A percentile compares a stretch with the other conserved stretches of the same genome.
phyloP scores from a whole-genome alignment of 2,888 invertebrate genomes.

The Agrilus cyanescens region DNA sequence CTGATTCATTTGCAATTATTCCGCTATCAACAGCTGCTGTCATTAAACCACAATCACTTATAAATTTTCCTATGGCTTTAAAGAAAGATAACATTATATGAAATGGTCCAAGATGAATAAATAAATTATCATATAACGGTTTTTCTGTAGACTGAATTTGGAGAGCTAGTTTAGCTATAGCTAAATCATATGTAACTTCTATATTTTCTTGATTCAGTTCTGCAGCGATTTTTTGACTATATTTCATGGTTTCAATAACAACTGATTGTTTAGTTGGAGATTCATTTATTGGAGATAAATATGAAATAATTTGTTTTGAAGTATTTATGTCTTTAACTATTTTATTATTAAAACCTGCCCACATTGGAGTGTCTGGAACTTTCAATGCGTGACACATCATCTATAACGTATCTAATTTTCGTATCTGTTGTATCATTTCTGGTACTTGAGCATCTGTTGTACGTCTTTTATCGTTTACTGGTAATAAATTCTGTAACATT shows the following conservation, averaged over 20 bases:
- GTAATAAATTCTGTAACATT: too few relatives aligned
- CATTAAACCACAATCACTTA: constrained; percentile 14
- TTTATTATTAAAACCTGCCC: too few relatives aligned
- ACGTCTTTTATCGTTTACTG: too few relatives aligned
- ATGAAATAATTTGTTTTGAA: too few relatives aligned
- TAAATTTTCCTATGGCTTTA: constrained; percentile 20
- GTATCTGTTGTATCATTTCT: constrained; percentile 13
- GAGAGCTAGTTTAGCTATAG: constrained; percentile 20
- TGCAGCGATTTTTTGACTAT: constrained; percentile 7
- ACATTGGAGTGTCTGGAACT: too few relatives aligned
- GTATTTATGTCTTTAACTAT: too few relatives aligned
- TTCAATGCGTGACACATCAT: too few relatives aligned
- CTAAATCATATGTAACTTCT: constrained; percentile 20
- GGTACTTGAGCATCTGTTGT: too few relatives aligned
- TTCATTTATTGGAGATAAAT: too few relatives aligned
- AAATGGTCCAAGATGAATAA: constrained; percentile 21
- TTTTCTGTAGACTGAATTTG: constrained; percentile 15
- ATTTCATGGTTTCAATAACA: constrained; percentile 9
- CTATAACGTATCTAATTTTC: constrained; percentile 5
- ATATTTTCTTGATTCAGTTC: constrained; percentile 11
- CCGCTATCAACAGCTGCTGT: constrained; percentile 15
- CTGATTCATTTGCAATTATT: constrained; percentile 19
- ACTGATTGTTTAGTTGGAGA: too few relatives aligned
- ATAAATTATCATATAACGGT: constrained; percentile 16
- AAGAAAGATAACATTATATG: constrained; percentile 20